phyloP scores from a whole-genome alignment of 2,113 vertebrate genomes.

The Esox niger region DNA sequence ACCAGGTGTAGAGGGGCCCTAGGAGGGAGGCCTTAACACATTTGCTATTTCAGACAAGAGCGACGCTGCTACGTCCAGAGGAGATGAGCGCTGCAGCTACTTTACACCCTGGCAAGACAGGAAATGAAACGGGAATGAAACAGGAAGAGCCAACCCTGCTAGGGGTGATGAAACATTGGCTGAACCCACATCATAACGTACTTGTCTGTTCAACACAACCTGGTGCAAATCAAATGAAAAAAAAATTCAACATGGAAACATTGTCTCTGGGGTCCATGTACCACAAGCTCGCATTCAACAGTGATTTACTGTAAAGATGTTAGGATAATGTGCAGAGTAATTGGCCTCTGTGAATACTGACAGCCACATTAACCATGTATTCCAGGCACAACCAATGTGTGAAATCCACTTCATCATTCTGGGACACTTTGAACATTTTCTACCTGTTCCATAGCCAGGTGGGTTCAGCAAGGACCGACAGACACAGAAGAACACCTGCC shows the following conservation, averaged over 20 bases:
- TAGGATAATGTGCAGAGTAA: too few species aligned
- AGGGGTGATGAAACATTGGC: not conserved
- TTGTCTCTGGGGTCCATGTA: too few species aligned
- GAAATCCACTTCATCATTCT: constrained; percentile 50
- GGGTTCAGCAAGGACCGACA: constrained; percentile 8
- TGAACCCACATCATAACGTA: too few species aligned
- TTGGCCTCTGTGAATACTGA: constrained; percentile 20
- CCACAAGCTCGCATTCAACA: not conserved
- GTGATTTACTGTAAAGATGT: too few species aligned
- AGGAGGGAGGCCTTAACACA: constrained; percentile 62
- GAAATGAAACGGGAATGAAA: constrained; percentile 38
- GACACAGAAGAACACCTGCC: constrained; percentile 72
- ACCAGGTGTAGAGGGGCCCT: constrained; percentile 64
- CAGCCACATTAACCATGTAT: constrained; percentile 64
- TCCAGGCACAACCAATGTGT: constrained; percentile 56
- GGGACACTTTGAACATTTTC: constrained; percentile 56
- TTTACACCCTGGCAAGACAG: constrained; percentile 58
- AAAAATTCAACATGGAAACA: not conserved
- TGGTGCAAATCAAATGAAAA: not conserved
- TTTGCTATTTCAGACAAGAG: constrained; percentile 72
- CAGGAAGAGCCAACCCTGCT: not conserved
- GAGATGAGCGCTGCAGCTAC: constrained; percentile 46
- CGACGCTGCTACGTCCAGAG: constrained; percentile 57
- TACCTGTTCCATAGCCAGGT: constrained; percentile 53
- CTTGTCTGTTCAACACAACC: too few species aligned